A percentile compares a stretch with the other conserved stretches of the same genome.
These are phyloP conservation scores for Geophilus truncorum DNA, from an alignment of 2,888 invertebrate species.

Conservation along the genomic window DNA sequence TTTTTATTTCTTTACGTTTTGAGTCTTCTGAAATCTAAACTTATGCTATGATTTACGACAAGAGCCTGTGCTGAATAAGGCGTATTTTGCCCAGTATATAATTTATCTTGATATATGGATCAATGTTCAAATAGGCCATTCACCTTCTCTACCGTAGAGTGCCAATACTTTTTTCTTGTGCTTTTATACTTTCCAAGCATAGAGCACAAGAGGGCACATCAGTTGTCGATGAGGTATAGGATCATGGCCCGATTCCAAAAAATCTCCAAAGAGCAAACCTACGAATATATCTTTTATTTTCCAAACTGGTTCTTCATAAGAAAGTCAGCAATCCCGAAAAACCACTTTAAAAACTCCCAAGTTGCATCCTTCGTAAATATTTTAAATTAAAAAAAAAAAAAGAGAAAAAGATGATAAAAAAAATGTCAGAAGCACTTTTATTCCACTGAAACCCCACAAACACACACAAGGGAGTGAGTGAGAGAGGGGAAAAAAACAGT, in stretches of 20 bases:
- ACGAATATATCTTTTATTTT: slow-evolving; percentile 21
- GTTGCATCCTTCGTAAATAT: neutral
- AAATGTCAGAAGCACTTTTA: neutral
- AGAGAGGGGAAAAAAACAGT: too few species aligned
- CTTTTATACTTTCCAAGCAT: slow-evolving; percentile 24
- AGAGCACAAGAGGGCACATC: slow-evolving; percentile 27
- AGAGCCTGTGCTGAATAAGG: slow-evolving; percentile 17
- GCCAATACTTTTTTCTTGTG: slow-evolving; percentile 24
- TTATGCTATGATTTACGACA: slow-evolving; percentile 18
- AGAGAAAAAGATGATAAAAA: too few species aligned
- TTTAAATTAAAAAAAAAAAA: neutral
- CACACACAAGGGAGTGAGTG: neutral
- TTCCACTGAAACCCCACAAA: neutral
- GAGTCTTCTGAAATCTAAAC: neutral
- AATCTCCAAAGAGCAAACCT: neutral
- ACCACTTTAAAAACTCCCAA: neutral
- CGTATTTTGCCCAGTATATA: slow-evolving; percentile 21
- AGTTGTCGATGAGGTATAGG: slow-evolving; percentile 27
- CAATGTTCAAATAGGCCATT: slow-evolving; percentile 23
- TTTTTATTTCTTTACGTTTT: too few species aligned
- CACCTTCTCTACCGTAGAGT: slow-evolving; percentile 21
- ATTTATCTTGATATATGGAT: slow-evolving; percentile 21
- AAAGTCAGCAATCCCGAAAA: neutral
- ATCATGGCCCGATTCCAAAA: slow-evolving; percentile 21
- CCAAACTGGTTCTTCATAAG: neutral